Conservation (phyloP, 2,797 vertebrate species). For the Catamblyrhynchus diadema region DNA sequence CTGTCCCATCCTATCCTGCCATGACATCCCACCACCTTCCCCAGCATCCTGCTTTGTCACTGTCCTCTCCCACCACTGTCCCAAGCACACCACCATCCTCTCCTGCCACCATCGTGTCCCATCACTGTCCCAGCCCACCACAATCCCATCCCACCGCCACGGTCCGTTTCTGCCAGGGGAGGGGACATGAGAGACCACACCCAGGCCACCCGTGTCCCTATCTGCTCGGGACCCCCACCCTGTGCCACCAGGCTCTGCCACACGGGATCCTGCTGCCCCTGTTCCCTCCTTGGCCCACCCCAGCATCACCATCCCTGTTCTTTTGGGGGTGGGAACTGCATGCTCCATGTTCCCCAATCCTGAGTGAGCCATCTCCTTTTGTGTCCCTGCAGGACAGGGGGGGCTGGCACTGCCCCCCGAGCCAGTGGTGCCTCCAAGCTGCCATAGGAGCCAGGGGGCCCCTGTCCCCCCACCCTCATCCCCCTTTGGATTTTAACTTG, state of each 20-base stretch:
- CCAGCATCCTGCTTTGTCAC: background rate
- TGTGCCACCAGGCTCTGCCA: background rate
- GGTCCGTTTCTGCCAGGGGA: background rate
- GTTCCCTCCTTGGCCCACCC: background rate
- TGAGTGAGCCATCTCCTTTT: background rate
- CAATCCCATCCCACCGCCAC: background rate
- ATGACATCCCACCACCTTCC: background rate
- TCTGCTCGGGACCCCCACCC: background rate
- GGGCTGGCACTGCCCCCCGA: constrained; percentile 4
- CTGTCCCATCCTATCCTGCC: background rate
- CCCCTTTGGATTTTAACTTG: background rate
- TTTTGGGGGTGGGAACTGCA: background rate
- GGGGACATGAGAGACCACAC: background rate
- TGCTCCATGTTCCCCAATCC: background rate
- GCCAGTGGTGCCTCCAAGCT: constrained; percentile 42
- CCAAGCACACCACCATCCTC: too few species aligned
- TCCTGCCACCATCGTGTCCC: too few species aligned
- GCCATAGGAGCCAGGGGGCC: background rate
- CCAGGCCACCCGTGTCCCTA: background rate
- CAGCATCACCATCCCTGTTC: background rate
- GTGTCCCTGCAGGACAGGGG: constrained; percentile 2
- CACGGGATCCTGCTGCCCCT: background rate
- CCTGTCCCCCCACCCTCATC: background rate
- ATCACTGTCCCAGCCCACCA: background rate
- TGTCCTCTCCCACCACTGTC: background rate